Evolutionary conservation across 2,888 invertebrate species (phyloP).

Genomic region (Plebejus argus): DNA sequence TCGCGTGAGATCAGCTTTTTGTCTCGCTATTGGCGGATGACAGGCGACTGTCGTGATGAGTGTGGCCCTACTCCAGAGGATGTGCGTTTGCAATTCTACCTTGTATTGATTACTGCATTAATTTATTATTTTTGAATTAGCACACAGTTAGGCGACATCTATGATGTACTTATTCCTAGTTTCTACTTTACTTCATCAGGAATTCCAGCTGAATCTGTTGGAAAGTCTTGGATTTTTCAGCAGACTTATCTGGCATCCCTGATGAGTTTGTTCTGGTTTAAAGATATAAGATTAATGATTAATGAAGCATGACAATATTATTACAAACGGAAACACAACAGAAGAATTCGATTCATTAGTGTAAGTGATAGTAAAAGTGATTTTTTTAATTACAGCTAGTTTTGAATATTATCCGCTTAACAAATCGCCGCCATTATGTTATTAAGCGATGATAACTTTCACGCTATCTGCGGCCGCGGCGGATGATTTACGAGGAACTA

Average conservation of each 20-base stretch:
- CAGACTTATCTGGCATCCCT: no score
- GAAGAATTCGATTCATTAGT: slow-evolving; percentile 3
- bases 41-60: not conserved
- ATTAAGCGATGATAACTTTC: not conserved
- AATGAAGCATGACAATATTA: no score
- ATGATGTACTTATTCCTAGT: no score
- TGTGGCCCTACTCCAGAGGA: not conserved
- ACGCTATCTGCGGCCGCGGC: not conserved
- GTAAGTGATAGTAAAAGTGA: slow-evolving; percentile 8
- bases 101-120: not conserved
- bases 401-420: slow-evolving; percentile 10
- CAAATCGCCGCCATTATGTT: not conserved
- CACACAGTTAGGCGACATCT: no score
- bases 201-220: no score
- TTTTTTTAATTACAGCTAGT: not conserved
- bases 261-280: no score
- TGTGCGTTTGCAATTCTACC: not conserved
- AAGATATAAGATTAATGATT: no score
- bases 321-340: not conserved
- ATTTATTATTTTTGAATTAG: no score
- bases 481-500: not conserved
- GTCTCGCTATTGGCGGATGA: not conserved
- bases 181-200: no score
- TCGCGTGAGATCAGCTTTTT: slow-evolving; percentile 21
- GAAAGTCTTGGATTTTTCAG: no score